Evolutionary conservation across 35 echinoderm and acorn worm genomes (phyloP).

Genomic region (Amphiura filiformis): DNA sequence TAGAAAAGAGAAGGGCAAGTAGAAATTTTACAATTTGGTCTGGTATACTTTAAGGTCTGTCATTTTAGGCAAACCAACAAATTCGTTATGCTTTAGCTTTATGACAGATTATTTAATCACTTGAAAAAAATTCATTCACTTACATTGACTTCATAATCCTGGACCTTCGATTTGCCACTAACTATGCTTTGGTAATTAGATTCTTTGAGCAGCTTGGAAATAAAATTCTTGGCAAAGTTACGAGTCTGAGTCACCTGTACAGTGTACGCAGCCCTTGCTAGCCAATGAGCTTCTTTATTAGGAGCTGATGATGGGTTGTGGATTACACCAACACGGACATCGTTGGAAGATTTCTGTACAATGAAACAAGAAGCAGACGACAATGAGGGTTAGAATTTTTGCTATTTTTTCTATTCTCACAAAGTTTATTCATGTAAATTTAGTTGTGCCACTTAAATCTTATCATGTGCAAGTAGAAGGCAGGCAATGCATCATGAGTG

Average conservation of each 20-base stretch:
- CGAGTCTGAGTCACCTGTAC: constrained; percentile 68
- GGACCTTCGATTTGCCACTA: constrained; percentile 45
- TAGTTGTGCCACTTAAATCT: no score
- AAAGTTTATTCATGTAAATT: no score
- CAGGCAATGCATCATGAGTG: no score
- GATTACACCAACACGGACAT: constrained; percentile 69
- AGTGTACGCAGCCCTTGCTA: constrained; percentile 74
- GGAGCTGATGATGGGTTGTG: constrained; percentile 33
- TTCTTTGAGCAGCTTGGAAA: constrained; percentile 78
- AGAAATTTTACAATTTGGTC: no score
- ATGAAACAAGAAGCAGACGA: no score
- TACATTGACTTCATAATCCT: constrained; percentile 95
- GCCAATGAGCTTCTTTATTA: constrained; percentile 36
- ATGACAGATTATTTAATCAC: no score
- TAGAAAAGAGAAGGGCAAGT: no score
- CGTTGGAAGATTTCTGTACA: constrained; percentile 89
- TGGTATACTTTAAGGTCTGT: no score
- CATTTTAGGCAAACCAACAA: no score
- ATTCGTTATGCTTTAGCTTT: no score
- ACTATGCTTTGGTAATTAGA: constrained; percentile 64
- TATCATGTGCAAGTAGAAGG: not conserved
- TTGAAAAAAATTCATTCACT: constrained; percentile 27
- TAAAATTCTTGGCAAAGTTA: constrained; percentile 93
- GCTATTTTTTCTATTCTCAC: no score
- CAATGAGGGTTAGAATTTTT: no score